These are phyloP conservation scores for Cylas formicarius DNA, from an alignment of 1,140 invertebrate genomes.

Conservation along the genomic window DNA sequence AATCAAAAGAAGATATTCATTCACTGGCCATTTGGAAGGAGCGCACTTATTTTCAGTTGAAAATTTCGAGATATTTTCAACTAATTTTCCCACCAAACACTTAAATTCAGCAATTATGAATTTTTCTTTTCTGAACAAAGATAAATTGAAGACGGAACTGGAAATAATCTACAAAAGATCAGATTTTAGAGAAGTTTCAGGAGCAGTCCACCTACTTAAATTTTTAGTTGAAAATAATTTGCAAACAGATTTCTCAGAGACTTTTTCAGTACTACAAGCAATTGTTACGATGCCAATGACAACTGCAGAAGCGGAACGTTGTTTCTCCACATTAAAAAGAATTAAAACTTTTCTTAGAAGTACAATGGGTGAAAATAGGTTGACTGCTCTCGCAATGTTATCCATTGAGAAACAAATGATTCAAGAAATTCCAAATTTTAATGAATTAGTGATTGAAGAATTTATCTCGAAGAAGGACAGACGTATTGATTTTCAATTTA, in stretches of 20 bases:
- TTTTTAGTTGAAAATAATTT: constrained; percentile 24
- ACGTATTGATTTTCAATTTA: constrained; percentile 14
- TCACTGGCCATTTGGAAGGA: constrained; percentile 14
- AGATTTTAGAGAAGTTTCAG: constrained; percentile 15
- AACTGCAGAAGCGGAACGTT: constrained; percentile 31
- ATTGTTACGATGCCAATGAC: constrained; percentile 30
- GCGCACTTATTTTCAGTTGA: constrained; percentile 11
- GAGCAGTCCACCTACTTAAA: constrained; percentile 14
- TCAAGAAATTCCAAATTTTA: constrained; percentile 27
- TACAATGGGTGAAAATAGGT: constrained; percentile 28
- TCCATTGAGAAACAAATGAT: constrained; percentile 26
- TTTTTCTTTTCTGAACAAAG: constrained; percentile 14
- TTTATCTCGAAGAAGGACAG: constrained; percentile 25
- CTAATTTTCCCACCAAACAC: constrained; percentile 11
- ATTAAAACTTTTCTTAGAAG: constrained; percentile 36
- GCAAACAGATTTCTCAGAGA: constrained; percentile 22
- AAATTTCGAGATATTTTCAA: constrained; percentile 11
- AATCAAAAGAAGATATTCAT: constrained; percentile 15
- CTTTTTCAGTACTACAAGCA: constrained; percentile 26
- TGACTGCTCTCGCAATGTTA: constrained; percentile 28
- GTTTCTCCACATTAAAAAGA: constrained; percentile 35
- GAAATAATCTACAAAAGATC: constrained; percentile 15
- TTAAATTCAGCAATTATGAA: constrained; percentile 2
- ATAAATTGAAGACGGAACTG: constrained; percentile 17
- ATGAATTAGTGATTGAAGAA: constrained; percentile 28